phyloP scores from a whole-genome alignment of 2,888 invertebrate genomes.

The Mimas tiliae region DNA sequence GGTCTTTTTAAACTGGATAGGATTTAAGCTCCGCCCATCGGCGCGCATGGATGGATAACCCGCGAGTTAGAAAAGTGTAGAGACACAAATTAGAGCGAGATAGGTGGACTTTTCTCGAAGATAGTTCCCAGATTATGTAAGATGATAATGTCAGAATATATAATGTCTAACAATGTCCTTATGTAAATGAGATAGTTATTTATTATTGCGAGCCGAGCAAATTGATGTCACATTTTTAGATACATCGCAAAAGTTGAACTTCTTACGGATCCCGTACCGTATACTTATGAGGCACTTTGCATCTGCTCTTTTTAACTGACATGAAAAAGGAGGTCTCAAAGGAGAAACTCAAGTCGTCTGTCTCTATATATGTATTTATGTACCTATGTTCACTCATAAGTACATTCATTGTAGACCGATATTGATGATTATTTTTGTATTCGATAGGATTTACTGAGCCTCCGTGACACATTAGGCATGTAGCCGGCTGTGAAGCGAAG shows the following conservation, averaged over 20 bases:
- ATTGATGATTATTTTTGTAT: too few species aligned
- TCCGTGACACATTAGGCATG: too few species aligned
- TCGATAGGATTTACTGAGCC: too few species aligned
- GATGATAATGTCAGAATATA: slow-evolving; percentile 72
- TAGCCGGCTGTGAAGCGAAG: too few species aligned
- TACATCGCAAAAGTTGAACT: slow-evolving; percentile 68
- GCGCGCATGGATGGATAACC: slow-evolving; percentile 71
- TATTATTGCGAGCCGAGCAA: slow-evolving; percentile 65
- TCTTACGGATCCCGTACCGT: slow-evolving; percentile 24
- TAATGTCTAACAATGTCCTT: slow-evolving; percentile 73
- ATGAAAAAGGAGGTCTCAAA: too few species aligned
- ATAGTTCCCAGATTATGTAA: slow-evolving; percentile 77
- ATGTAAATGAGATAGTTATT: slow-evolving; percentile 81
- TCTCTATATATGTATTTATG: too few species aligned
- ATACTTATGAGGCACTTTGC: not conserved
- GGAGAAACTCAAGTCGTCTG: too few species aligned
- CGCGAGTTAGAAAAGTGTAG: slow-evolving; percentile 59
- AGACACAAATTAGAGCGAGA: slow-evolving; percentile 68
- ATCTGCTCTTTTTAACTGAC: too few species aligned
- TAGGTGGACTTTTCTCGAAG: slow-evolving; percentile 75
- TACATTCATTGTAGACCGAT: too few species aligned
- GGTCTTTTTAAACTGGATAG: slow-evolving; percentile 61
- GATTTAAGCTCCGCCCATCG: slow-evolving; percentile 70
- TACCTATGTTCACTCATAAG: too few species aligned
- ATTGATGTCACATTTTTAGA: slow-evolving; percentile 66